Evolutionary conservation across 2,888 invertebrate genomes (phyloP).

Genomic region (Conus canariensis): DNA sequence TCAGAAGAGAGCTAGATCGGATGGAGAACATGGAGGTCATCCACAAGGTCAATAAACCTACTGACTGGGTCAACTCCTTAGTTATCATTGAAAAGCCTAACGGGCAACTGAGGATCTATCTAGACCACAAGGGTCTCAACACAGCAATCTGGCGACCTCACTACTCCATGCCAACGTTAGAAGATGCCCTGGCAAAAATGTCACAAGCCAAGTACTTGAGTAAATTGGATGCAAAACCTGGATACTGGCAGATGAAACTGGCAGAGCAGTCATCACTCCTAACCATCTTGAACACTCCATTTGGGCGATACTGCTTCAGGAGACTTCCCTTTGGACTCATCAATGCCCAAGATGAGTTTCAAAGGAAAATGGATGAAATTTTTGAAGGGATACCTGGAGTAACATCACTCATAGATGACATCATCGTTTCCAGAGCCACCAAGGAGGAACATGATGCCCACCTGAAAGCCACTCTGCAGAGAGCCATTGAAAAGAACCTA

Average conservation of each 20-base stretch:
- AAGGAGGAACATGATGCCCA: conserved; percentile 49
- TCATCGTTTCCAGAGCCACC: conserved; percentile 29
- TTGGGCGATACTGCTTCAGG: conserved; percentile 43
- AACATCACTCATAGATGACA: conserved; percentile 27
- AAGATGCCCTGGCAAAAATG: conserved; percentile 10
- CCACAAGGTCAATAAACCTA: neutral
- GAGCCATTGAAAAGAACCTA: conserved; percentile 17
- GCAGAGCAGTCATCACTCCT: conserved; percentile 37
- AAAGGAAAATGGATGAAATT: conserved; percentile 24
- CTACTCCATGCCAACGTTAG: conserved; percentile 3
- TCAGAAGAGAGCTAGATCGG: neutral
- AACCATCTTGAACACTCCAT: conserved; percentile 41
- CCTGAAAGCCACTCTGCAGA: conserved; percentile 43
- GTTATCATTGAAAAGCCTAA: neutral
- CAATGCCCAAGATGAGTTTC: conserved; percentile 24
- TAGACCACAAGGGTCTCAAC: neutral
- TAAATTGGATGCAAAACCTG: conserved; percentile 44
- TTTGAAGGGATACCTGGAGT: neutral
- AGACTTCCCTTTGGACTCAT: conserved; percentile 55
- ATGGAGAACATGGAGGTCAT: neutral
- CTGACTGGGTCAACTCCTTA: conserved; percentile 25
- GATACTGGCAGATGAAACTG: conserved; percentile 48
- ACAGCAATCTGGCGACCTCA: neutral
- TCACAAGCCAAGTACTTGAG: conserved; percentile 39
- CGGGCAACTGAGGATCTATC: neutral